Percentiles rank a stretch among this genome's conserved stretches.
phyloP scores from a whole-genome alignment of 2,113 vertebrate genomes.

The Phalacrocorax brasilianus region DNA sequence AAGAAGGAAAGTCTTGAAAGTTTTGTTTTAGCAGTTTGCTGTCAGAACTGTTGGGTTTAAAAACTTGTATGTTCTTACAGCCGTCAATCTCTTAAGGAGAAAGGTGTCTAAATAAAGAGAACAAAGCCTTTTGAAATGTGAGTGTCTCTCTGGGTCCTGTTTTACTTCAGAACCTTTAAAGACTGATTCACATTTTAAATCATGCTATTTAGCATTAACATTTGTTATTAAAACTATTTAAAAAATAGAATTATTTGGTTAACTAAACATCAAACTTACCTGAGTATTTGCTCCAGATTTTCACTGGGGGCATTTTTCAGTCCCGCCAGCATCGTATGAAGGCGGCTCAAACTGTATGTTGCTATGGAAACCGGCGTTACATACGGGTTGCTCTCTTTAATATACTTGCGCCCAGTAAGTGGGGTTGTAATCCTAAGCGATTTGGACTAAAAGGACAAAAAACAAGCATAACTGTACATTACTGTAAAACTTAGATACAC shows the following conservation, averaged over 20 bases:
- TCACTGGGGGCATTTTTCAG: conserved; percentile 84
- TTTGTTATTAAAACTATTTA: background rate
- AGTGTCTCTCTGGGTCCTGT: background rate
- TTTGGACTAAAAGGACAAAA: conserved; percentile 73
- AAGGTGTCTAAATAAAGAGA: background rate
- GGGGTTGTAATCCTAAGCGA: conserved; percentile 82
- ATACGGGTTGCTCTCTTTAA: conserved; percentile 77
- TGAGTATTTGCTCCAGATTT: conserved; percentile 80
- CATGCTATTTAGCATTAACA: background rate
- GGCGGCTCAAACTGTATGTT: conserved; percentile 85
- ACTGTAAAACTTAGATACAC: background rate
- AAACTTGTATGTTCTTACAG: background rate
- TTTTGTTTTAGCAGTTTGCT: background rate
- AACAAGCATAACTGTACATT: background rate
- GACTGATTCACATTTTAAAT: background rate
- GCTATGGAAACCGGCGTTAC: conserved; percentile 82
- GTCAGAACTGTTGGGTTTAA: background rate
- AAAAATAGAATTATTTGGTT: background rate
- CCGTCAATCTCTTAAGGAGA: background rate
- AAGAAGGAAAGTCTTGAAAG: background rate
- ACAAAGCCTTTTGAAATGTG: background rate
- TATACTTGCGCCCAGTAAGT: conserved; percentile 83
- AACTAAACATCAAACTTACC: conserved; percentile 59
- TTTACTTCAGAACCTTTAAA: background rate
- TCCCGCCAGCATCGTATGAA: conserved; percentile 87